These are phyloP conservation scores for Lycaena phlaeas DNA, from an alignment of 2,888 invertebrate species.

Conservation along the genomic window DNA sequence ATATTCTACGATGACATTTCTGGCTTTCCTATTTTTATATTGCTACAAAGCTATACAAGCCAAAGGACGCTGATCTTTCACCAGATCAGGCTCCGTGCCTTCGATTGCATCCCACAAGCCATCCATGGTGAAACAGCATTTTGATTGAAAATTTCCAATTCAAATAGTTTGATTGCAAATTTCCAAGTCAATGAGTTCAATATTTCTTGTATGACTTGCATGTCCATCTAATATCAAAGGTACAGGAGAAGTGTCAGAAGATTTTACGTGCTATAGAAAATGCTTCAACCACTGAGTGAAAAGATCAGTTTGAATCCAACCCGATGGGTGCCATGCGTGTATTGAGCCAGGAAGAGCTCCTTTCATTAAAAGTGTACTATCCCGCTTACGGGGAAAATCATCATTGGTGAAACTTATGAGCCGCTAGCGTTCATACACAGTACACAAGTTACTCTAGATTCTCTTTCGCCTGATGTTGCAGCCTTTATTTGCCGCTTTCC, in stretches of 20 bases:
- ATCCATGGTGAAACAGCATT: too few relatives aligned
- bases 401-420: conserved; percentile 22
- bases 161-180: too few relatives aligned
- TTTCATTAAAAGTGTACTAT: conserved; percentile 21
- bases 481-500: conserved; percentile 31
- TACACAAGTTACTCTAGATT: conserved; percentile 22
- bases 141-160: too few relatives aligned
- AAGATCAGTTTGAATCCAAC: conserved; percentile 21
- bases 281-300: conserved; percentile 13
- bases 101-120: too few relatives aligned
- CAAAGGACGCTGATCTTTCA: background rate
- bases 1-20: conserved; percentile 12
- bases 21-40: conserved; percentile 11
- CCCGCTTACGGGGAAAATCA: conserved; percentile 24
- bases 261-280: conserved; percentile 9
- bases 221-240: conserved; percentile 16
- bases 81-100: too few relatives aligned
- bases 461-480: conserved; percentile 32
- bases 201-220: conserved; percentile 14
- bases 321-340: conserved; percentile 15
- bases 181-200: conserved; percentile 12
- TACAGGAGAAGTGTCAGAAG: background rate
- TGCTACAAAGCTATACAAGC: background rate
- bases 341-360: conserved; percentile 21
- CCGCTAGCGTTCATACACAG: conserved; percentile 21